Evolutionary conservation across 2,888 invertebrate genomes (phyloP).

Genomic region (Rotaria sp.): DNA sequence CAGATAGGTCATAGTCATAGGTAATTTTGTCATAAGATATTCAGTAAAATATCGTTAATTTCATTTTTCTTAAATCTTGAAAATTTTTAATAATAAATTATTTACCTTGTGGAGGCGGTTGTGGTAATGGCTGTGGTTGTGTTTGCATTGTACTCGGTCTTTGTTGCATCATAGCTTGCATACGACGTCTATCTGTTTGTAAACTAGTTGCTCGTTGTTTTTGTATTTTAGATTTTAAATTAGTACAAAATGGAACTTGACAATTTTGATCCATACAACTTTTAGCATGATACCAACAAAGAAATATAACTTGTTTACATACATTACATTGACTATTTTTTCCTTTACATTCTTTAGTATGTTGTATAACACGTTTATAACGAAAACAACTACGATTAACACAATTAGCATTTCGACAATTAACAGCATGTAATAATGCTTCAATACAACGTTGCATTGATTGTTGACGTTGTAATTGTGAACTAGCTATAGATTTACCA

Average conservation of each 20-base stretch:
- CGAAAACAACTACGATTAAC: constrained; percentile 87
- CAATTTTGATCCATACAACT: constrained; percentile 38
- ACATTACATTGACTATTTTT: constrained; percentile 37
- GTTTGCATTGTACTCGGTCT: constrained; percentile 17
- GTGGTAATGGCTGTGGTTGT: too few relatives aligned
- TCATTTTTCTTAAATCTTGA: too few relatives aligned
- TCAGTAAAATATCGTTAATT: too few relatives aligned
- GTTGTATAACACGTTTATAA: constrained; percentile 97
- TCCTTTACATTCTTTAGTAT: constrained; percentile 77
- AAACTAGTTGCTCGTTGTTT: constrained; percentile 33
- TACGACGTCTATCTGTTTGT: constrained; percentile 38
- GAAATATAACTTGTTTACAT: constrained; percentile 37
- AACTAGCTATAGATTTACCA: constrained; percentile 47
- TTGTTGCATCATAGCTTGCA: constrained; percentile 36
- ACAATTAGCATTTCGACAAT: constrained; percentile 96
- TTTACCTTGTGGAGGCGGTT: too few relatives aligned
- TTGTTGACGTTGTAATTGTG: constrained; percentile 59
- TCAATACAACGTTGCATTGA: constrained; percentile 79
- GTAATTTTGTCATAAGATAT: too few relatives aligned
- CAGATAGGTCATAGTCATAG: too few relatives aligned
- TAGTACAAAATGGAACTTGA: constrained; percentile 40
- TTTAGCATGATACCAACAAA: constrained; percentile 39
- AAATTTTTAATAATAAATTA: neutral
- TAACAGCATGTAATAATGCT: constrained; percentile 89
- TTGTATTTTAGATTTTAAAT: constrained; percentile 33